A percentile compares a stretch with the other conserved stretches of the same genome.
phyloP scores from a whole-genome alignment of 2,888 invertebrate species.

The Drosophila acutilabella region DNA sequence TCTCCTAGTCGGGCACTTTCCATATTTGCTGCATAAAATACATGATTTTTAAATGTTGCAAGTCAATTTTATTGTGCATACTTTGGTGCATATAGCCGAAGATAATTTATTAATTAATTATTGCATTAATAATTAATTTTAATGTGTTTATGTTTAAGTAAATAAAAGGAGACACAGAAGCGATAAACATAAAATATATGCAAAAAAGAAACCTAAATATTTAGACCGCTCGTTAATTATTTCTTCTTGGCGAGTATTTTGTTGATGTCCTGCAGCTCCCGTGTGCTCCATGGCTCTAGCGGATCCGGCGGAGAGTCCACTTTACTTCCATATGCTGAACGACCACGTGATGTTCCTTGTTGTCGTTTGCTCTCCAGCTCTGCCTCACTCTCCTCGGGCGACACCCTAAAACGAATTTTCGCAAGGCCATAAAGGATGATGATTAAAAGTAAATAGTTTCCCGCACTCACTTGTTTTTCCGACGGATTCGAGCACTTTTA shows the following conservation, averaged over 20 bases:
- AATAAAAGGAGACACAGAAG: neutral
- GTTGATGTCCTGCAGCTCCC: conserved; percentile 89
- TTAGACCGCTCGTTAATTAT: conserved; percentile 23
- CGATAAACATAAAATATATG: conserved; percentile 2
- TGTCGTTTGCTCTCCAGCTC: conserved; percentile 56
- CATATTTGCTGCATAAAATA: too few relatives aligned
- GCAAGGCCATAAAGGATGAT: neutral
- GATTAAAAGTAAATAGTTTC: neutral
- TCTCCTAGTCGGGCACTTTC: neutral
- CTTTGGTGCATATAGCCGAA: conserved; percentile 19
- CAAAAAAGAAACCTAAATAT: neutral
- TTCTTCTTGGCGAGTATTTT: conserved; percentile 86
- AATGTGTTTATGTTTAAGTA: conserved; percentile 14
- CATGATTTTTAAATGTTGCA: conserved; percentile 8
- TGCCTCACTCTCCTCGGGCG: conserved; percentile 77
- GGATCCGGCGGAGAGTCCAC: conserved; percentile 87
- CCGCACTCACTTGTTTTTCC: conserved; percentile 77
- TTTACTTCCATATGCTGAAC: conserved; percentile 74
- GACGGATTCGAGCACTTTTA: conserved; percentile 82
- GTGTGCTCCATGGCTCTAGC: conserved; percentile 90
- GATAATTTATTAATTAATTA: conserved; percentile 18
- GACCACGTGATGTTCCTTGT: conserved; percentile 55
- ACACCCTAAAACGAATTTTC: conserved; percentile 70
- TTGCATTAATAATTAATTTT: conserved; percentile 7
- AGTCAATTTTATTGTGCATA: conserved; percentile 11